Evolutionary conservation across 1,140 invertebrate genomes (phyloP).

Genomic region (Drosophila jambulina): DNA sequence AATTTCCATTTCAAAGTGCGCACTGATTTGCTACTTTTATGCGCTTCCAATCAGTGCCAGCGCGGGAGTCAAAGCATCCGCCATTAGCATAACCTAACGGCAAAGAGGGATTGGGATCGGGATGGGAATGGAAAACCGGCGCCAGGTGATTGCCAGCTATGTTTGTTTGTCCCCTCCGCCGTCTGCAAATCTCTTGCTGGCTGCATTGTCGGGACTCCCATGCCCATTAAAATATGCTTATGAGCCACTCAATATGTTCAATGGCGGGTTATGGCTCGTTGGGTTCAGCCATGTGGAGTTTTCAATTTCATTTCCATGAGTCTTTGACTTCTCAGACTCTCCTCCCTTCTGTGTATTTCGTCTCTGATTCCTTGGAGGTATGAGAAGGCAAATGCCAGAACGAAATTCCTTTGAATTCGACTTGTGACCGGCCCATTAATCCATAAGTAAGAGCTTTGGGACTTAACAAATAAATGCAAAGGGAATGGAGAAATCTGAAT

Average conservation of each 20-base stretch:
- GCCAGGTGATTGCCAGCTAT: conserved; percentile 75
- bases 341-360: conserved; percentile 2
- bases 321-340: conserved; percentile 5
- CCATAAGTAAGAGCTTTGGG: not conserved
- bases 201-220: conserved; percentile 30
- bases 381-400: conserved; percentile 2
- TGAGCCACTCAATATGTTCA: conserved; percentile 50
- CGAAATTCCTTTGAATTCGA: not conserved
- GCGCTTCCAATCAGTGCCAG: conserved; percentile 72
- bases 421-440: conserved; percentile 5
- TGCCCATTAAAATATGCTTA: conserved; percentile 43
- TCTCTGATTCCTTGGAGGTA: not conserved
- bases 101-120: conserved; percentile 1
- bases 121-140: conserved; percentile 28
- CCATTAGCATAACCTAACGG: conserved; percentile 75
- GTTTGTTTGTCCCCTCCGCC: conserved; percentile 41
- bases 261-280: conserved; percentile 24
- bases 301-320: conserved; percentile 25
- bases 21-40: conserved; percentile 80
- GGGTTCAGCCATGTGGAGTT: conserved; percentile 38
- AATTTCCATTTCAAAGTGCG: conserved; percentile 81
- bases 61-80: conserved; percentile 61
- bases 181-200: conserved; percentile 23
- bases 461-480: not conserved
- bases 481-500: not conserved